Percentiles rank a stretch among this genome's conserved stretches.
phyloP scores from a whole-genome alignment of 2,888 invertebrate species.

The Cryptocheilus praepositus region DNA sequence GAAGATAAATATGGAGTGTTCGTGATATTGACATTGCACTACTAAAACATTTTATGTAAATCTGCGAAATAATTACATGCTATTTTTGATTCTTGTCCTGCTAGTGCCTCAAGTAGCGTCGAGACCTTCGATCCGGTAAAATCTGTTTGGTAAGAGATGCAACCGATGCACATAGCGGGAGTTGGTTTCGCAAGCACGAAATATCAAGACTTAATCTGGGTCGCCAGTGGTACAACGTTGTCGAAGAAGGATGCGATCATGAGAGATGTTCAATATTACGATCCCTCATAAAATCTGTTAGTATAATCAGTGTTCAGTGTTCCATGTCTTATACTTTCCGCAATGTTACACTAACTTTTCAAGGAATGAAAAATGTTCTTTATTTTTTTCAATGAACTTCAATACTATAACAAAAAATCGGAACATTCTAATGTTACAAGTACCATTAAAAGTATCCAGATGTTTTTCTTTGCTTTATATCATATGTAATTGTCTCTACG shows the following conservation, averaged over 20 bases:
- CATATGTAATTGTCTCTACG: slow-evolving; percentile 77
- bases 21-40: slow-evolving; percentile 24
- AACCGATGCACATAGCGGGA: slow-evolving; percentile 78
- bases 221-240: slow-evolving; percentile 83
- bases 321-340: too few species aligned
- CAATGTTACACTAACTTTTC: too few species aligned
- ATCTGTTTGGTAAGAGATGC: slow-evolving; percentile 79
- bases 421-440: slow-evolving; percentile 30
- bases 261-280: slow-evolving; percentile 81
- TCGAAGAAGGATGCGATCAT: slow-evolving; percentile 78
- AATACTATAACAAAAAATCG: too few species aligned
- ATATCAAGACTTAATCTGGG: slow-evolving; percentile 83
- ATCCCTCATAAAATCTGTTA: slow-evolving; percentile 79
- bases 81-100: neutral
- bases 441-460: slow-evolving; percentile 62
- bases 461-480: slow-evolving; percentile 67
- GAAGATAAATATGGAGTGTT: slow-evolving; percentile 80
- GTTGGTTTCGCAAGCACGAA: slow-evolving; percentile 80
- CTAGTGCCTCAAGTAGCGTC: slow-evolving; percentile 79
- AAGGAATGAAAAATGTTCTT: too few species aligned
- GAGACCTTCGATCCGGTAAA: slow-evolving; percentile 79
- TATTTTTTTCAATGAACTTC: too few species aligned
- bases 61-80: neutral
- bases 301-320: slow-evolving; percentile 35
- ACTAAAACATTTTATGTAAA: neutral